A percentile compares a stretch with the other conserved stretches of the same genome.
Evolutionary conservation across 2,888 invertebrate genomes (phyloP).

Genomic region (Mythimna pallens): DNA sequence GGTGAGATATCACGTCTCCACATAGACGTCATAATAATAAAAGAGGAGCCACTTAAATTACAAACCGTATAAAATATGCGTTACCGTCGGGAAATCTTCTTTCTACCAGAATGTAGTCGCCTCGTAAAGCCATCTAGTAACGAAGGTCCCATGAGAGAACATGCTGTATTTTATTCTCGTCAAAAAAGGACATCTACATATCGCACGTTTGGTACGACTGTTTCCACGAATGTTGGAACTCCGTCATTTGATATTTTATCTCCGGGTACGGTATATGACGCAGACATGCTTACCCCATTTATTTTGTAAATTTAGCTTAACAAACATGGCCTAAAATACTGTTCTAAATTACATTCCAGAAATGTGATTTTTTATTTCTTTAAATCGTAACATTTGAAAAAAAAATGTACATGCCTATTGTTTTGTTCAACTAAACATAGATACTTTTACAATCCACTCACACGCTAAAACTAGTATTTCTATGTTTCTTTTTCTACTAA

Average conservation of each 20-base stretch:
- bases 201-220: constrained; percentile 51
- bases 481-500: constrained; percentile 14
- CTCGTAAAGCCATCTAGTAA: constrained; percentile 83
- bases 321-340: neutral
- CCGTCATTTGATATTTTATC: constrained; percentile 33
- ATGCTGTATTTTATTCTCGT: constrained; percentile 72
- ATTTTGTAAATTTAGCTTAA: neutral
- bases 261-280: neutral
- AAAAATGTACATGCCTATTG: neutral
- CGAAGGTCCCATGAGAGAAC: constrained; percentile 76
- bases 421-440: constrained; percentile 3
- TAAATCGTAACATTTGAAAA: neutral
- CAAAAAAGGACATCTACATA: constrained; percentile 72
- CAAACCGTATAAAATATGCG: constrained; percentile 85
- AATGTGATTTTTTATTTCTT: neutral
- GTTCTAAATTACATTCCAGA: neutral
- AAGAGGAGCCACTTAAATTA: constrained; percentile 83
- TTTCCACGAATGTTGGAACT: constrained; percentile 32
- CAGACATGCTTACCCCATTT: no score
- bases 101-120: constrained; percentile 78
- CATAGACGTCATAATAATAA: constrained; percentile 76
- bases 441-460: neutral
- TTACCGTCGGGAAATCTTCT: constrained; percentile 87
- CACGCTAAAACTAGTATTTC: constrained; percentile 9
- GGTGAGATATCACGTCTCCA: constrained; percentile 61